A percentile compares a stretch with the other conserved stretches of the same genome.
Conservation (phyloP, 2,113 vertebrate genomes). For the Mustela nigripes region DNA sequence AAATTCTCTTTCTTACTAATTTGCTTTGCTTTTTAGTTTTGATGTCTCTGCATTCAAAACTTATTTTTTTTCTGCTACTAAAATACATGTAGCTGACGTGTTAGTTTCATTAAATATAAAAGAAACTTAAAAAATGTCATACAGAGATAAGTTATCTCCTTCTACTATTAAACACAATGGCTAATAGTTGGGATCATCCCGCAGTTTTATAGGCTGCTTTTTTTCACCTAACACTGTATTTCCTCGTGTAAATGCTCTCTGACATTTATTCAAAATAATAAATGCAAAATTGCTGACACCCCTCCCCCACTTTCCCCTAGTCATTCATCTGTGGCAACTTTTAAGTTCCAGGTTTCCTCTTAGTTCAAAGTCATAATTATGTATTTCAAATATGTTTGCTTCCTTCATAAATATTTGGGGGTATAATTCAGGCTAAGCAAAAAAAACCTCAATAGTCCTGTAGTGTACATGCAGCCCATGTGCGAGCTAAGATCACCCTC, state of each 20-base stretch:
- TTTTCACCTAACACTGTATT: conserved; percentile 27
- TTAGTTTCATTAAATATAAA: conserved; percentile 23
- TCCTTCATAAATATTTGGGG: background rate
- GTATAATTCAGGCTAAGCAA: background rate
- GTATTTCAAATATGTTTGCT: conserved; percentile 43
- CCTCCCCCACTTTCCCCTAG: background rate
- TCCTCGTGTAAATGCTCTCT: background rate
- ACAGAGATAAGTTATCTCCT: background rate
- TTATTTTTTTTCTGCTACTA: conserved; percentile 22
- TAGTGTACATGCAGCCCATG: background rate
- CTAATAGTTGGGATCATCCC: background rate
- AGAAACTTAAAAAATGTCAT: conserved; percentile 14
- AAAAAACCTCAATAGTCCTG: conserved; percentile 5
- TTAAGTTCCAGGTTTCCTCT: conserved; percentile 7
- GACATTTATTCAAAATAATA: background rate
- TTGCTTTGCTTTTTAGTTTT: conserved; percentile 20
- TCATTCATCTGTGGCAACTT: background rate
- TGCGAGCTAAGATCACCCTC: background rate
- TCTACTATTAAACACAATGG: conserved; percentile 38
- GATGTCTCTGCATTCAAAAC: conserved; percentile 9
- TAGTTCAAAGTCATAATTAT: background rate
- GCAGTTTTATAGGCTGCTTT: background rate
- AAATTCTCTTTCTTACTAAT: conserved; percentile 30
- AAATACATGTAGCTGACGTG: background rate
- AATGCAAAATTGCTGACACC: background rate